Conservation (phyloP, 2,113 vertebrate species). For the Oplegnathus fasciatus region DNA sequence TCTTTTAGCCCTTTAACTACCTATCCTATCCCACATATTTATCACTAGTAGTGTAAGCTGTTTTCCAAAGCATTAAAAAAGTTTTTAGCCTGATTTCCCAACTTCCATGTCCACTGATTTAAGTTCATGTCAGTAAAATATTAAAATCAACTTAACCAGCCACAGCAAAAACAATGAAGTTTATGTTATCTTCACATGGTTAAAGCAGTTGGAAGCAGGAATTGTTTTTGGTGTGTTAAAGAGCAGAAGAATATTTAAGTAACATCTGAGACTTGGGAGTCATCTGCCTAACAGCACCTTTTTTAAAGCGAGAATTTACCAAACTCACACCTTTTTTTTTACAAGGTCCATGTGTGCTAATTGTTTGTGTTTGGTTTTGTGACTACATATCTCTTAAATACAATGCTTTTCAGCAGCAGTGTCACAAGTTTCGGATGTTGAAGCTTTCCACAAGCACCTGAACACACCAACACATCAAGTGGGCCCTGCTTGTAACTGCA, state of each 20-base stretch:
- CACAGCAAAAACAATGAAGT: not conserved
- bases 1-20: slow-evolving; percentile 30
- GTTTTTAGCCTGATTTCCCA: not conserved
- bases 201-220: not conserved
- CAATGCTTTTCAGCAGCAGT: not conserved
- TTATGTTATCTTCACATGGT: not conserved
- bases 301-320: not conserved
- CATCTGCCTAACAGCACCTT: not conserved
- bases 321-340: not conserved
- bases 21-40: not conserved
- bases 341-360: not conserved
- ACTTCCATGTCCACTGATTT: not conserved
- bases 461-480: not conserved
- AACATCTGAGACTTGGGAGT: not conserved
- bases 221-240: not conserved
- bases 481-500: not conserved
- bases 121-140: slow-evolving; percentile 5
- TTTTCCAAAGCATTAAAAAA: slow-evolving; percentile 21
- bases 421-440: not conserved
- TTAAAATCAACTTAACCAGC: not conserved
- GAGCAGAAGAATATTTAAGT: not conserved
- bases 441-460: not conserved
- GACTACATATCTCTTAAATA: not conserved
- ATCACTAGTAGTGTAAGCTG: not conserved
- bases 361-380: not conserved